A percentile compares a stretch with the other conserved stretches of the same genome.
Evolutionary conservation across 2,113 vertebrate species (phyloP).

Genomic region (Tringa solitaria): DNA sequence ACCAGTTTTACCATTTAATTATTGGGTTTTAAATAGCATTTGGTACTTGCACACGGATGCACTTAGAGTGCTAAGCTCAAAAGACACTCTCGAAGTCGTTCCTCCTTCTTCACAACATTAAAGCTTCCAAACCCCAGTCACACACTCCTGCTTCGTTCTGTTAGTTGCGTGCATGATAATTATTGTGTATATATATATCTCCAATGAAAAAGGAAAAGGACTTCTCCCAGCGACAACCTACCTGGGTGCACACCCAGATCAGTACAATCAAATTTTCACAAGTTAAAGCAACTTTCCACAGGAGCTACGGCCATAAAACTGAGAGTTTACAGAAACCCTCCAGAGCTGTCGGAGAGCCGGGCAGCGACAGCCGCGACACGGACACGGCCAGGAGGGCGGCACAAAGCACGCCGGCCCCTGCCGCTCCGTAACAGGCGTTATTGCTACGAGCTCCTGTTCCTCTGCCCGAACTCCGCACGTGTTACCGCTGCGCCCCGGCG

Average conservation of each 20-base stretch:
- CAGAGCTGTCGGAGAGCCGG: fast-evolving
- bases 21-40: background rate
- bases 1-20: background rate
- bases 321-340: background rate
- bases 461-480: background rate
- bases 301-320: background rate
- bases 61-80: background rate
- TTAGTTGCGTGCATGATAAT: fast-evolving
- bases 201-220: background rate
- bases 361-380: fast-evolving
- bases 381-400: fast-evolving
- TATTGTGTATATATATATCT: fast-evolving
- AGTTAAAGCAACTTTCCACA: background rate
- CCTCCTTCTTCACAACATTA: background rate
- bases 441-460: fast-evolving
- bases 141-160: background rate
- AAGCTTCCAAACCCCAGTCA: background rate
- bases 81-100: background rate
- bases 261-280: background rate
- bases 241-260: background rate
- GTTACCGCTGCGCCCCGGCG: background rate
- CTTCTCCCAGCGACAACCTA: background rate
- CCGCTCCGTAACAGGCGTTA: fast-evolving
- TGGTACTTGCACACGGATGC: background rate
- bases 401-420: background rate